phyloP scores from a whole-genome alignment of 2,888 invertebrate species.

The Spatulosminthurus flaviceps region DNA sequence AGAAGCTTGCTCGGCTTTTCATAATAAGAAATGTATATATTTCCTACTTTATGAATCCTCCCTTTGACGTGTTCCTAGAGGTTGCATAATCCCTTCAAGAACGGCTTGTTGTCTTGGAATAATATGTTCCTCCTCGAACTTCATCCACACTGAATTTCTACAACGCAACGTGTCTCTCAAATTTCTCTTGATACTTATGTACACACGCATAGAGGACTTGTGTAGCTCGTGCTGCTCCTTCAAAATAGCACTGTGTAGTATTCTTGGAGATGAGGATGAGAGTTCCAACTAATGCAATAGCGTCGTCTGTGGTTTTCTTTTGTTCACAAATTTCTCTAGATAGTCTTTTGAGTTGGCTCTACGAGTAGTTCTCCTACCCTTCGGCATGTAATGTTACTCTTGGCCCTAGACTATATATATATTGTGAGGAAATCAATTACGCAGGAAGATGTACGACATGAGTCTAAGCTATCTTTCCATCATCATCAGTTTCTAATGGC shows the following conservation, averaged over 20 bases:
- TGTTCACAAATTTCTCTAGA: neutral
- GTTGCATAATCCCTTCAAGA: neutral
- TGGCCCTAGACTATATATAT: too few relatives aligned
- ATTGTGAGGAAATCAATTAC: conserved; percentile 28
- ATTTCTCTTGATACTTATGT: too few relatives aligned
- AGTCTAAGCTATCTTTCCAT: conserved; percentile 19
- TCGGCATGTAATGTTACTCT: too few relatives aligned
- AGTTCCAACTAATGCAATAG: neutral
- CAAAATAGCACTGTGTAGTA: too few relatives aligned
- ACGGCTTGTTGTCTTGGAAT: too few relatives aligned
- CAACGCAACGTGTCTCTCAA: too few relatives aligned
- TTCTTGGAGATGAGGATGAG: conserved; percentile 14
- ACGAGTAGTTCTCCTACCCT: too few relatives aligned
- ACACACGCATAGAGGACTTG: too few relatives aligned
- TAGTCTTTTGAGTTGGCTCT: too few relatives aligned
- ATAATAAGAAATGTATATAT: neutral
- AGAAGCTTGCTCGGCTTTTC: neutral
- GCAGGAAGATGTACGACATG: neutral
- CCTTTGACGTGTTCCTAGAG: neutral
- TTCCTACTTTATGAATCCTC: neutral
- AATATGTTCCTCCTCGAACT: too few relatives aligned
- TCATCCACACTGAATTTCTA: too few relatives aligned
- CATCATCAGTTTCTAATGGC: conserved; percentile 33
- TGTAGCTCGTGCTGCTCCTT: too few relatives aligned
- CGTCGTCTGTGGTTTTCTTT: conserved; percentile 8